Evolutionary conservation across 2,797 vertebrate species (phyloP), one percentile per base, ranked within the genome.

Genomic region (Prionace glauca): DNA sequence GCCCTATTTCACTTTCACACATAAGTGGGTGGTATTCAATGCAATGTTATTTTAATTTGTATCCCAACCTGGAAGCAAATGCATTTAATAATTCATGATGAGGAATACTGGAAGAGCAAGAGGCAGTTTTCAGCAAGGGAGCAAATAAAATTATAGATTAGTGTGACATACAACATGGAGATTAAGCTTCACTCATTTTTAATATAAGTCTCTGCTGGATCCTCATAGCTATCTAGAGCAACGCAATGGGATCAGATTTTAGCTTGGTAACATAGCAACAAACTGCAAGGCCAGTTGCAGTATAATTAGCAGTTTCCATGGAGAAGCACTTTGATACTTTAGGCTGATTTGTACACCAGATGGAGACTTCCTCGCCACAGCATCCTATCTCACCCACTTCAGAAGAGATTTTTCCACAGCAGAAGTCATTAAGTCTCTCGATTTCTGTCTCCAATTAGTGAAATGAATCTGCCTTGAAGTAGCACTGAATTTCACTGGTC

Each of bases 251-350:
- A 41, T 41, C 77, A 41, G 77, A 16, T 81, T 41, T 81, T 81
- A 36, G 77, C n/a, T 16, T 81, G 14, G 77, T 41, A 81, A 81
- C 77, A n/a, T 26, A 87, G 41, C 45, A 56, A 87, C 84, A 26
- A 81, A 56, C 9, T 10, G 41, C 45, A 87, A 45, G 18, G 45
- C 41, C 41, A 87, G 18, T 50, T 87, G 84, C 50, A 45, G 84
- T 50, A 81, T 81, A 45, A 26, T 87, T 26, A 87, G 84, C 84
- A 56, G 45, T 87, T 87, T 87, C 84, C 84, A 87, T 87, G 45
- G 84, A 87, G 41, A 87, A 87, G 84, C 84, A 87, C 45, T 87
- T 81, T 56, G 84, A 56, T 20, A 56, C 22, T 2, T 81, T 10
- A 10, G 45, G 29, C 9, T 56, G 2, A 50, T 87, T 56, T 87